Base-by-base conservation (phyloP, 2,888 invertebrate genomes). In the Eilema sororculum region DNA sequence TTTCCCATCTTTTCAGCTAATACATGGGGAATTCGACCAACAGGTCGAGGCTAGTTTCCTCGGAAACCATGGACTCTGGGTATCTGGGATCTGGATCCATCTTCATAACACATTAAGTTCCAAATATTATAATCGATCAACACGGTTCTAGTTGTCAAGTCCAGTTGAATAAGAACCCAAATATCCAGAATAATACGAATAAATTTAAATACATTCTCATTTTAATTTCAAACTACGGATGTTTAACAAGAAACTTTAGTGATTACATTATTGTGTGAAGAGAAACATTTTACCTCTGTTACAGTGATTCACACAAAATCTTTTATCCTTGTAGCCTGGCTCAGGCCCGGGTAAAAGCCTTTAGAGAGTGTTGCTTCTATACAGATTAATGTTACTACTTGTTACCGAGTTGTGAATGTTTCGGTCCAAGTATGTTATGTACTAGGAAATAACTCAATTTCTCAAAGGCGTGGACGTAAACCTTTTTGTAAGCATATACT, bases 351-450 rank as follows among this genome's bases (percentile, higher is more conserved):
- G 56, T 30, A 63, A 68, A 68, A 64, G 65, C 72, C 65, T 68
- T 72, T 72, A 61, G 65, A 56, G 61, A 62, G 25, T 58, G 24
- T 22, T 30, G 61, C 69, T 61, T 71, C 57, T 61, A 64, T 65
- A 65, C 65, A 28, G 41, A 64, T 64, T 68, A 68, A 72, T 58
- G 62, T 68, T 41, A 68, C 30, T 60, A 65, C 24, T 65, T 71
- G 69, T 65, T 22, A 61, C 24, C 56, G 37, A 61, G 65, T 69
- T 56, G 61, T 65, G 28, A 65, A 69, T 65, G 61, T 25, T 61
- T 25, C 61, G 57, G 13, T 41, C 62, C 56, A 30, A 63, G 9
- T 61, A 59, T 22, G 24, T 66, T 1, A 13, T 52, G 30, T 41
- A 37, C 33, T 41, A 52, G 52, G 52, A 8, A 33, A 33, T 33